Conservation (phyloP, 2,113 vertebrate species). For the Polypterus senegalus region DNA sequence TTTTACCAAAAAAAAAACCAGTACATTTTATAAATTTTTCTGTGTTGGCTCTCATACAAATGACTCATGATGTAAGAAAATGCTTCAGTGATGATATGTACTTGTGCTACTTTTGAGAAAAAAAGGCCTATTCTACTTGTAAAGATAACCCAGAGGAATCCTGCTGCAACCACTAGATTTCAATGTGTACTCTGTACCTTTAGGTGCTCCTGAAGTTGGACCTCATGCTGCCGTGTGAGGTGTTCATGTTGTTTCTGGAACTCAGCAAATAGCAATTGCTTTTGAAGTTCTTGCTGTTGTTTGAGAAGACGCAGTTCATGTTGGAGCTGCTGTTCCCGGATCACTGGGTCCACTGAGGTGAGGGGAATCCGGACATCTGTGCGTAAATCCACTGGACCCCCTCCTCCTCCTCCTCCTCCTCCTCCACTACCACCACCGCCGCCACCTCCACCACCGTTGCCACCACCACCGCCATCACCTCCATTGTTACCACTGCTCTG, state of each 20-base stretch:
- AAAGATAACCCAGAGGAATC: too few relatives aligned
- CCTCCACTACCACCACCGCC: slow-evolving; percentile 18
- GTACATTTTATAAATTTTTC: too few relatives aligned
- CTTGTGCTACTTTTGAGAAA: neutral
- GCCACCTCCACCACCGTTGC: slow-evolving; percentile 21
- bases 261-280: slow-evolving; percentile 84
- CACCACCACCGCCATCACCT: slow-evolving; percentile 41
- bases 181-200: slow-evolving; percentile 50
- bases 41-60: too few relatives aligned
- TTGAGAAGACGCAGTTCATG: slow-evolving; percentile 78
- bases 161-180: too few relatives aligned
- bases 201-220: slow-evolving; percentile 87
- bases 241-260: slow-evolving; percentile 93
- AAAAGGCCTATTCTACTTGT: too few relatives aligned
- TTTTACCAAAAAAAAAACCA: too few relatives aligned
- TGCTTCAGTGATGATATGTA: neutral
- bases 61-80: neutral
- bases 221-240: slow-evolving; percentile 81
- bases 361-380: slow-evolving; percentile 44
- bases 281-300: slow-evolving; percentile 89
- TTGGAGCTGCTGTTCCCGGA: slow-evolving; percentile 80
- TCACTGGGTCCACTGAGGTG: slow-evolving; percentile 45
- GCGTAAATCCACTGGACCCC: slow-evolving; percentile 64
- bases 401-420: slow-evolving; percentile 28
- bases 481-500: slow-evolving; percentile 46